phyloP scores from a whole-genome alignment of 2,888 invertebrate species.

The Schizaphis graminum region DNA sequence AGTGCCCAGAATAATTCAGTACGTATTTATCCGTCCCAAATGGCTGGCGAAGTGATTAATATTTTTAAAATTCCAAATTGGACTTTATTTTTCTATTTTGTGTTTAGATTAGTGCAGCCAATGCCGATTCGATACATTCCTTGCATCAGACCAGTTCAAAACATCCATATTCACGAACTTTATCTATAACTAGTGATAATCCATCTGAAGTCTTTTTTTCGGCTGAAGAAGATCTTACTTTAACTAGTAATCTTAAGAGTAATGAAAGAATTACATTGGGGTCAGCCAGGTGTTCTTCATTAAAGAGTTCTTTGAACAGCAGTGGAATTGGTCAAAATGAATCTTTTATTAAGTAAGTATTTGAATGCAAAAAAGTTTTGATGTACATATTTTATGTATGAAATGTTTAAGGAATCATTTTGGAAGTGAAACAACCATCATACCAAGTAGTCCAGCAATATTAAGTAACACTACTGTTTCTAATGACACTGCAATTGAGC shows the following conservation, averaged over 20 bases:
- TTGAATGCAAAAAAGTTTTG: neutral
- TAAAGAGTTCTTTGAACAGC: slow-evolving; percentile 51
- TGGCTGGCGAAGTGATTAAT: slow-evolving; percentile 46
- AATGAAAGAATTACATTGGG: slow-evolving; percentile 48
- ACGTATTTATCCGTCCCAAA: slow-evolving; percentile 49
- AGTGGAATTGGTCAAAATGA: slow-evolving; percentile 52
- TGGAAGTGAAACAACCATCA: slow-evolving; percentile 72
- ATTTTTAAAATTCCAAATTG: slow-evolving; percentile 18
- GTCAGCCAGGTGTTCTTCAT: slow-evolving; percentile 52
- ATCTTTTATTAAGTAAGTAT: slow-evolving; percentile 56
- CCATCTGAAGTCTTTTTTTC: slow-evolving; percentile 94
- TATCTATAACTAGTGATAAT: slow-evolving; percentile 90
- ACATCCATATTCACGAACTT: slow-evolving; percentile 75
- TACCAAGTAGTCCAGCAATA: slow-evolving; percentile 37
- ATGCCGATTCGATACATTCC: slow-evolving; percentile 52
- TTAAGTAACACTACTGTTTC: slow-evolving; percentile 31
- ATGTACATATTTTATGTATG: neutral
- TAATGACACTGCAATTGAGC: neutral
- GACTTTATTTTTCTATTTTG: slow-evolving; percentile 33
- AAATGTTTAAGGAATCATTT: slow-evolving; percentile 73
- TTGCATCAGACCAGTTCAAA: slow-evolving; percentile 50
- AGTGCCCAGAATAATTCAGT: slow-evolving; percentile 51
- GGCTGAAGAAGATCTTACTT: slow-evolving; percentile 87
- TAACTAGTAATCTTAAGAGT: slow-evolving; percentile 31
- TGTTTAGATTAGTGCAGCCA: slow-evolving; percentile 50